phyloP scores from a whole-genome alignment of 2,797 vertebrate species.

The Anguilla megastoma region DNA sequence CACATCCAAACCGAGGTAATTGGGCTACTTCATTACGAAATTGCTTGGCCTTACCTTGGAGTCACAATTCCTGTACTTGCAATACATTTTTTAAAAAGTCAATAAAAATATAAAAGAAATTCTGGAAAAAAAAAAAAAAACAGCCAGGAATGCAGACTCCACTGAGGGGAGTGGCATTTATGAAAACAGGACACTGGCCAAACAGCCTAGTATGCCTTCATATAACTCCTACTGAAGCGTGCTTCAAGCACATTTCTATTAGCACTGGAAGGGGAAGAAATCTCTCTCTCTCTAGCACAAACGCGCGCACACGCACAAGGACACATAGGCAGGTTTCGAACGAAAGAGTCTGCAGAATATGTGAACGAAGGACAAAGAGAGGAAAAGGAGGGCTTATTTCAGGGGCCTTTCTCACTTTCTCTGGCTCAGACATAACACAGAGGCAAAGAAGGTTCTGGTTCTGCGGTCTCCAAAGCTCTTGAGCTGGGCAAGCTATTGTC shows the following conservation, averaged over 20 bases:
- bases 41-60: not conserved
- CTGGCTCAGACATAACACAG: not conserved
- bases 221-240: not conserved
- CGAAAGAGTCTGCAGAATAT: not conserved
- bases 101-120: not conserved
- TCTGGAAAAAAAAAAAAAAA: not conserved
- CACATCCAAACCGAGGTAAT: not conserved
- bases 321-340: not conserved
- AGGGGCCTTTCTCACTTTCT: not conserved
- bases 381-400: constrained; percentile 7
- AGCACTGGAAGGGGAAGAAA: not conserved
- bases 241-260: not conserved
- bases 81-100: not conserved
- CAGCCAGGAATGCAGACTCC: not conserved
- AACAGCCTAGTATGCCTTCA: not conserved
- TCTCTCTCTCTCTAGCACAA: not conserved
- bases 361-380: constrained; percentile 5
- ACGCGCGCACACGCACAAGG: not conserved
- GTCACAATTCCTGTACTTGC: not conserved
- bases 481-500: not conserved
- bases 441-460: not conserved
- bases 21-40: not conserved
- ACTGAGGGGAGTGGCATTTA: not conserved
- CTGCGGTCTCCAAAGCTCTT: not conserved
- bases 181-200: constrained; percentile 5